Base-by-base conservation (phyloP, 2,797 vertebrate species). In the Chaunax sp. region DNA sequence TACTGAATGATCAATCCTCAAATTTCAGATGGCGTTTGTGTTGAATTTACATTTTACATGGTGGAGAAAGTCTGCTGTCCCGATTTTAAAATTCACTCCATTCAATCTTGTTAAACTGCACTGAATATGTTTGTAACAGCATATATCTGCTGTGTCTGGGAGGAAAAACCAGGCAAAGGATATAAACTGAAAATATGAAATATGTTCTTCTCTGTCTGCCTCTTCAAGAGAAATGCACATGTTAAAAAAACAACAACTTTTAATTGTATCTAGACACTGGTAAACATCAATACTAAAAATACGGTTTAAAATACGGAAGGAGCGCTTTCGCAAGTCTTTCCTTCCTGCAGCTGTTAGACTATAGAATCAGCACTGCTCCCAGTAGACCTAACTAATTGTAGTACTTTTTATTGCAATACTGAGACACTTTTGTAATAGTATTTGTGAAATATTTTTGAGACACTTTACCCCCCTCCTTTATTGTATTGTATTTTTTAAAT, bases 1-100 rank as follows among this genome's bases (percentile, higher is more conserved):
- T 54, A 49, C 18, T 28, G 20, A 54, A 19, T 30, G 47, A 78
- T 76, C 51, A 56, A 55, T 77, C 46, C 71, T 35, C 22, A 4
- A 5, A 16, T 72, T 68, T 77, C 28, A 54, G 47, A 52, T 41
- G 6, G 2, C 33, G 22, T 35, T 77, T 45, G 40, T 18, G 35
- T 30, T 52, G 62, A 64, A 60, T 68, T 67, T 45, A 40, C 30
- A 51, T 65, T 30, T 64, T 49, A 60, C 35, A 44, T 41, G 16
- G 9, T 23, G n/a, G 13, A 20, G 6, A 40, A 14, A n/a, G 19
- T 61, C 22, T 35, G 16, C n/a, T 37, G 41, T 0, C 9, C 18
- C 35, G 1, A 51, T 51, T 44, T 43, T 46, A 5, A 72, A 64
- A 64, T 61, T 46, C 47, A 26, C 30, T 35, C 26, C 6, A 14